Conservation (phyloP, 2,888 invertebrate species). For the Nomada hirtipes region DNA sequence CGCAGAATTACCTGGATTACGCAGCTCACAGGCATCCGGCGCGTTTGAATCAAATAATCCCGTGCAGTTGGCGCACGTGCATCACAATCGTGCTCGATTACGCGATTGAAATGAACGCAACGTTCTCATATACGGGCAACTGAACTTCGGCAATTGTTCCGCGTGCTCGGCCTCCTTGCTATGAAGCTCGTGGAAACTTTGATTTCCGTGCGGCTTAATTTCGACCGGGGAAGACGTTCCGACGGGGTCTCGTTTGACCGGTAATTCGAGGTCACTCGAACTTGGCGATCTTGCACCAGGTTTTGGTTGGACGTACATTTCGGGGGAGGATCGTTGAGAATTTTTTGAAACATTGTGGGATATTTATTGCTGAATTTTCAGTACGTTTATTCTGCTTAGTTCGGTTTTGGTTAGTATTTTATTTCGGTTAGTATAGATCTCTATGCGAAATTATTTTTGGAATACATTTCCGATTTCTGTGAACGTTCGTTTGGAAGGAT, state of each 20-base stretch:
- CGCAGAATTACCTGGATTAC: conserved; percentile 46
- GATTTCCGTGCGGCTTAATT: not conserved
- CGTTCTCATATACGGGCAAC: not conserved
- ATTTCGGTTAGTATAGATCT: too few relatives aligned
- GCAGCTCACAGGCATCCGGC: conserved; percentile 20
- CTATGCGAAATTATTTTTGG: too few relatives aligned
- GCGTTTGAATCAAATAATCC: conserved; percentile 38
- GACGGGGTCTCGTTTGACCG: not conserved
- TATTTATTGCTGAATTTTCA: too few relatives aligned
- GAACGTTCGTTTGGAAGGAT: too few relatives aligned
- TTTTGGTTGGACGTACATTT: not conserved
- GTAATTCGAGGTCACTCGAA: not conserved
- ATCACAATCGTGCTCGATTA: conserved; percentile 24
- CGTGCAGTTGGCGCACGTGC: conserved; percentile 9
- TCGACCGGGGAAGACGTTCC: not conserved
- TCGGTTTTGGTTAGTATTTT: too few relatives aligned
- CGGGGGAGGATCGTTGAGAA: too few relatives aligned
- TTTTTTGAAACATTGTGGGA: too few relatives aligned
- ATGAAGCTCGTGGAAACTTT: conserved; percentile 9
- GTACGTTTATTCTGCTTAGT: too few relatives aligned
- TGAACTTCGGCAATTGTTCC: not conserved
- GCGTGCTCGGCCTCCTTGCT: not conserved
- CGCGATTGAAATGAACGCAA: conserved; percentile 15
- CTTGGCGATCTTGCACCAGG: not conserved
- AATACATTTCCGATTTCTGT: too few relatives aligned